Evolutionary conservation across 1,140 invertebrate genomes (phyloP), one percentile per base, ranked within the genome.

Genomic region (Dicyema japonicum): DNA sequence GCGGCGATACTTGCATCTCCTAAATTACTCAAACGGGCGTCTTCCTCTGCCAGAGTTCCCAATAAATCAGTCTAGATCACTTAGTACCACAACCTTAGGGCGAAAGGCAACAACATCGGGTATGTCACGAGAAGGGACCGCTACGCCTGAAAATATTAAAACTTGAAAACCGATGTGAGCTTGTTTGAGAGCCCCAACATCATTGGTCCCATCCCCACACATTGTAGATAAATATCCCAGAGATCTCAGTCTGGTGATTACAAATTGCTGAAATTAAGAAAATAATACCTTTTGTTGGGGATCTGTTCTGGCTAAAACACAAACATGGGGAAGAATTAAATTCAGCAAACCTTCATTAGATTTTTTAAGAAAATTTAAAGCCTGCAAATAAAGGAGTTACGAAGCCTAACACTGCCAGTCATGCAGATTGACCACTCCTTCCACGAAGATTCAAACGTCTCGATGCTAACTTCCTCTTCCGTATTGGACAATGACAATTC

Each of bases 131-230:
- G n/a, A n/a, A n/a, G n/a, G n/a, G n/a, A n/a, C n/a, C n/a, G n/a
- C n/a, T n/a, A n/a, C n/a, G n/a, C n/a, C n/a, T n/a, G n/a, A n/a
- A n/a, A n/a, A n/a, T n/a, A n/a, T n/a, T n/a, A n/a, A n/a, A n/a
- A n/a, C n/a, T n/a, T n/a, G n/a, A n/a, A 37, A 36, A 64, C 75
- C 76, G 44, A 85, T 74, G 54, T 85, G 65, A 19, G 88, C 76
- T 56, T 97, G 85, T 60, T 94, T 97, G 6, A 99, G 56, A 14
- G 88, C 88, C n/a, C 88, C 88, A 15, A 99, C 88, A 58, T 99
- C 88, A 54, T 99, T 99, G 2, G 88, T 99, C 33, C 88, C 88
- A 59, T 99, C 88, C n/a, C 88, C 88, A 48, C 85, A 94, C 88
- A 99, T 99, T 0, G 97, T 49, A 1, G 80, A 88, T 3, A 60